These are phyloP conservation scores for Ophioderma brevispina DNA, from an alignment of 35 echinoderm and acorn worm genomes.

Conservation along the genomic window DNA sequence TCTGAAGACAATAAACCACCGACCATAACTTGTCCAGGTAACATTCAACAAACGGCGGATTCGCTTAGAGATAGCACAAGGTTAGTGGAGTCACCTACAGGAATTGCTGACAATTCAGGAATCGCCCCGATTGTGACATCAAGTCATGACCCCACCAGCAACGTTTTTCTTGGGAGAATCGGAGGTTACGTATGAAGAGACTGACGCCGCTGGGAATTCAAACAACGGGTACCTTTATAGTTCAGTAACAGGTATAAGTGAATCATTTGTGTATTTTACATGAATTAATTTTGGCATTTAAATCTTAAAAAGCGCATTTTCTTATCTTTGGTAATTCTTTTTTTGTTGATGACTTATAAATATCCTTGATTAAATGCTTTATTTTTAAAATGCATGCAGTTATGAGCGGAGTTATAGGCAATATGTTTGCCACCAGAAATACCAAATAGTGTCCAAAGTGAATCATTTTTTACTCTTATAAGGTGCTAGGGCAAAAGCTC, in stretches of 20 bases:
- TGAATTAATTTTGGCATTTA: no score
- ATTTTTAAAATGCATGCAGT: no score
- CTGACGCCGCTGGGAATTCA: slow-evolving; percentile 7
- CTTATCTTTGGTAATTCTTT: no score
- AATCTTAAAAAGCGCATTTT: no score
- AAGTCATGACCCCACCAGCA: not conserved
- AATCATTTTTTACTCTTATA: no score
- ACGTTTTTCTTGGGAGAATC: slow-evolving; percentile 32
- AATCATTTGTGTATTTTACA: no score
- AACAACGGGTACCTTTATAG: slow-evolving; percentile 19
- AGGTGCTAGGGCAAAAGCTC: no score
- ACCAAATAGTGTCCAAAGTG: no score
- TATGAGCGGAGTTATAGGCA: no score
- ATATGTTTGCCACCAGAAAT: no score
- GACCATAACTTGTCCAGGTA: slow-evolving; percentile 23
- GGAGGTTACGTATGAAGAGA: slow-evolving; percentile 36
- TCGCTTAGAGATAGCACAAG: not conserved
- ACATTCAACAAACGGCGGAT: slow-evolving; percentile 15
- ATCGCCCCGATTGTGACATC: slow-evolving; percentile 8
- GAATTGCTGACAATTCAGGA: slow-evolving; percentile 39
- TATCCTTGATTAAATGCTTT: no score
- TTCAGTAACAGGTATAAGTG: slow-evolving; percentile 49
- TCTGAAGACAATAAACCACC: slow-evolving; percentile 37
- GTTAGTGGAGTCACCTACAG: slow-evolving; percentile 28
- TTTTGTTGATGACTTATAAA: no score